Conservation (phyloP, 2,888 invertebrate genomes). For the Leptinotarsa rubiginosa region DNA sequence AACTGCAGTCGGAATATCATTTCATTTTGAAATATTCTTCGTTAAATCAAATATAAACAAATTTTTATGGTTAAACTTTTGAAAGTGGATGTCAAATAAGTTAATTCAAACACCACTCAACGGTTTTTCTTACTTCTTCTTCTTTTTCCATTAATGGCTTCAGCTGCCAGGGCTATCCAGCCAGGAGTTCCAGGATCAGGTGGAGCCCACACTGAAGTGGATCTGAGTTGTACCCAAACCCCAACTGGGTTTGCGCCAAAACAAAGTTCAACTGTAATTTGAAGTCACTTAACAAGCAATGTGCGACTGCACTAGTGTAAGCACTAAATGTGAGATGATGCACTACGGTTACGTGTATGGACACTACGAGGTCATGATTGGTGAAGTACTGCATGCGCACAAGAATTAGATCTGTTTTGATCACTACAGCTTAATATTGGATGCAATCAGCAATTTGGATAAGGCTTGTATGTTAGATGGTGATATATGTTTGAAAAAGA, state of each 20-base stretch:
- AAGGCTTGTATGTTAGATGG: too few species aligned
- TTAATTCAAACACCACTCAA: not conserved
- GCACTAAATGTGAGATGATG: too few species aligned
- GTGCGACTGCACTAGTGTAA: too few species aligned
- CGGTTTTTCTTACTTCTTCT: not conserved
- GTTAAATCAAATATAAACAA: not conserved
- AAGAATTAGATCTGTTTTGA: not conserved
- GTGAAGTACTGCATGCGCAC: not conserved
- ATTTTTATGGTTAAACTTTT: not conserved
- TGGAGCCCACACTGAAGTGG: not conserved
- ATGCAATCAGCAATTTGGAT: too few species aligned
- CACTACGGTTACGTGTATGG: too few species aligned
- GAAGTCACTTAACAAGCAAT: too few species aligned
- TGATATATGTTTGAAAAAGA: too few species aligned
- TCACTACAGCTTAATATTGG: not conserved
- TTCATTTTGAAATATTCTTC: not conserved
- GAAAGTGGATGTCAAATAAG: not conserved
- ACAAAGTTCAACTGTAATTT: too few species aligned
- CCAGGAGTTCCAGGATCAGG: not conserved
- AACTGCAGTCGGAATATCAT: not conserved
- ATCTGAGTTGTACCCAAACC: not conserved
- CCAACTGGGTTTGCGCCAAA: not conserved
- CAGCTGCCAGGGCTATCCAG: not conserved
- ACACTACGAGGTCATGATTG: too few species aligned
- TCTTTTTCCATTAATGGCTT: not conserved